A percentile compares a stretch with the other conserved stretches of the same genome.
These are phyloP conservation scores for Yasuhikotakia modesta DNA, from an alignment of 2,797 vertebrate species.

Conservation along the genomic window DNA sequence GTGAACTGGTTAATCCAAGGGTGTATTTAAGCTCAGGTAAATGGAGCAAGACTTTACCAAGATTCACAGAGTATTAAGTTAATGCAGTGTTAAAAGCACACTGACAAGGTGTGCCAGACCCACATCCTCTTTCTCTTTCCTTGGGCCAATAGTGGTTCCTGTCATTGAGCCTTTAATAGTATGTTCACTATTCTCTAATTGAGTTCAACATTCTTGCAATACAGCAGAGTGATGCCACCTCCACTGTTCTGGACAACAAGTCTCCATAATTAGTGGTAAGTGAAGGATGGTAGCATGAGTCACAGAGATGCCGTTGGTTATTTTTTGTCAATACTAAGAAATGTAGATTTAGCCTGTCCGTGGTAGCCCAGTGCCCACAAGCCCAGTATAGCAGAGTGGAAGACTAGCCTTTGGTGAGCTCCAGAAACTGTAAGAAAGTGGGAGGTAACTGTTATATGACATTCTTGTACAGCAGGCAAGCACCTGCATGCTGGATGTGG, in stretches of 20 bases:
- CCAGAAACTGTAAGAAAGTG: slow-evolving; percentile 8
- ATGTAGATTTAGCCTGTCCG: slow-evolving; percentile 7
- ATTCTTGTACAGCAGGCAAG: neutral
- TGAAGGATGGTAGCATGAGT: slow-evolving; percentile 33
- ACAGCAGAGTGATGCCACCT: slow-evolving; percentile 22
- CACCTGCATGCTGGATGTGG: neutral
- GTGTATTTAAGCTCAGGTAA: neutral
- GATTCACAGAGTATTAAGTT: neutral
- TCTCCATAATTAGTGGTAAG: slow-evolving; percentile 46
- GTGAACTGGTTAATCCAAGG: neutral
- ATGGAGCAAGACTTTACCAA: neutral
- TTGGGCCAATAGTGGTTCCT: neutral
- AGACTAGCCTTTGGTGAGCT: slow-evolving; percentile 5
- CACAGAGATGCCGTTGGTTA: slow-evolving; percentile 32
- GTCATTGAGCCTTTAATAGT: slow-evolving; percentile 30
- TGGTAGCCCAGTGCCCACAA: neutral
- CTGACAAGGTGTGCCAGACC: neutral
- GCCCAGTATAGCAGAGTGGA: neutral
- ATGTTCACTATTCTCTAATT: slow-evolving; percentile 33
- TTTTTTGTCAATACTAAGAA: slow-evolving; percentile 30
- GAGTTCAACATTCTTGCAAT: slow-evolving; percentile 14
- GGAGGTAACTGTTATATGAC: neutral
- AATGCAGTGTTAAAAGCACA: neutral
- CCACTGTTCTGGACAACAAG: slow-evolving; percentile 13
- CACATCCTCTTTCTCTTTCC: neutral